Percentiles rank a stretch among this genome's conserved stretches.
These are phyloP conservation scores for Drosophila cognata DNA, from an alignment of 2,888 invertebrate genomes.

Conservation along the genomic window DNA sequence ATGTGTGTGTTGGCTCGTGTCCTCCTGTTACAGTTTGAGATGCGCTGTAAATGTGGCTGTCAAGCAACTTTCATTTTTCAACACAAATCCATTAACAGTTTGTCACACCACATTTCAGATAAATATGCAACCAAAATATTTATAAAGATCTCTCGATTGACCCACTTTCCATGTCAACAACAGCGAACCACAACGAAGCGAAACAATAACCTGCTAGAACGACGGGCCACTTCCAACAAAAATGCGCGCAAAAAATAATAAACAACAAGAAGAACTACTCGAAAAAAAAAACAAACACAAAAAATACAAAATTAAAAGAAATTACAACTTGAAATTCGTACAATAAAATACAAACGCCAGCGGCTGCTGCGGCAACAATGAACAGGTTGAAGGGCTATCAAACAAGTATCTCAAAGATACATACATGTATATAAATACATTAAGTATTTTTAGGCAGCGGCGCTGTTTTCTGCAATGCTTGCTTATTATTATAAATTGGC, in stretches of 20 bases:
- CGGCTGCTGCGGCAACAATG: slow-evolving; percentile 30
- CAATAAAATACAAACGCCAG: slow-evolving; percentile 53
- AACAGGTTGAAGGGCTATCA: slow-evolving; percentile 60
- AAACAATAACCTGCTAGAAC: slow-evolving; percentile 53
- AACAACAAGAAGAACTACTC: slow-evolving; percentile 22
- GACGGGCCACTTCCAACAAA: slow-evolving; percentile 22
- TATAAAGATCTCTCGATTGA: slow-evolving; percentile 79
- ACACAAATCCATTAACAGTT: slow-evolving; percentile 68
- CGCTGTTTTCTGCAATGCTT: slow-evolving; percentile 9
- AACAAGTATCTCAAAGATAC: slow-evolving; percentile 20
- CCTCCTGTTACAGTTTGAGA: slow-evolving; percentile 21
- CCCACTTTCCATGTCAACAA: slow-evolving; percentile 69
- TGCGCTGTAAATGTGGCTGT: slow-evolving; percentile 31
- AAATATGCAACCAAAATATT: slow-evolving; percentile 75
- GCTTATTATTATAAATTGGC: slow-evolving; percentile 14
- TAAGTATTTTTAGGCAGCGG: slow-evolving; percentile 22
- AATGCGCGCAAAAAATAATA: slow-evolving; percentile 23
- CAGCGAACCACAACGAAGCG: slow-evolving; percentile 53
- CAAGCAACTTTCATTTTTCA: slow-evolving; percentile 74
- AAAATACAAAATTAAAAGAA: slow-evolving; percentile 59
- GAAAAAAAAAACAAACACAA: not conserved
- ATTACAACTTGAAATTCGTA: slow-evolving; percentile 63
- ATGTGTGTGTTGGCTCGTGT: slow-evolving; percentile 17
- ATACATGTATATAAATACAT: slow-evolving; percentile 24
- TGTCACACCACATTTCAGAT: slow-evolving; percentile 68